Percentiles rank a stretch among this genome's conserved stretches.
Evolutionary conservation across 2,113 vertebrate genomes (phyloP).

Genomic region (Nymphicus hollandicus): DNA sequence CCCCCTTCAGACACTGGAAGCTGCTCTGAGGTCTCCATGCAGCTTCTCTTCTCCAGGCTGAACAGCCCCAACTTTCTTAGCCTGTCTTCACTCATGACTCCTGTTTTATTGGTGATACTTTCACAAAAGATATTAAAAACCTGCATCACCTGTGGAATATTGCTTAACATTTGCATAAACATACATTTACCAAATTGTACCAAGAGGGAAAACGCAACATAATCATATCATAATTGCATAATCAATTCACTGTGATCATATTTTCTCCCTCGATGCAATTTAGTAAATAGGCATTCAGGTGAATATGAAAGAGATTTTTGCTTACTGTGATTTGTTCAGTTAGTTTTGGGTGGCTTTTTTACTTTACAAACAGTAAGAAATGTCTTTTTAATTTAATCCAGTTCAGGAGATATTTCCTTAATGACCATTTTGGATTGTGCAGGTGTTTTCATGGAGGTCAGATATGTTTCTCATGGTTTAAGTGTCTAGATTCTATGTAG

Average conservation of each 20-base stretch:
- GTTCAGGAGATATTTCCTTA: neutral
- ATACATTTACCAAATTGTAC: constrained; percentile 66
- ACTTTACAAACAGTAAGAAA: neutral
- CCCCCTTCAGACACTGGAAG: neutral
- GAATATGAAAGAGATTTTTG: constrained; percentile 33
- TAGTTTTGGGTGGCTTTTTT: constrained; percentile 30
- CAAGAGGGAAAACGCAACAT: constrained; percentile 62
- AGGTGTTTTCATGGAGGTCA: neutral
- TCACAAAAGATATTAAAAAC: neutral
- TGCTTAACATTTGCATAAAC: constrained; percentile 69
- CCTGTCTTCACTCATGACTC: neutral
- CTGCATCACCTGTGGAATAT: constrained; percentile 56
- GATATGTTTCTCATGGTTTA: neutral
- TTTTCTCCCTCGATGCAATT: constrained; percentile 70
- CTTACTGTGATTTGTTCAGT: constrained; percentile 36
- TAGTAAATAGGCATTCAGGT: constrained; percentile 56
- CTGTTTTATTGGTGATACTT: neutral
- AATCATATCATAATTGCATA: constrained; percentile 68
- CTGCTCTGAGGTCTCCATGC: neutral
- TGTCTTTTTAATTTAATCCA: neutral
- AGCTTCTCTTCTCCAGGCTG: neutral
- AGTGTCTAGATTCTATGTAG: neutral
- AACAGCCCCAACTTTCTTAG: neutral
- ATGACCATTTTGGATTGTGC: neutral
- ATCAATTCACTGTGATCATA: constrained; percentile 71